A percentile compares a stretch with the other conserved stretches of the same genome.
These are phyloP conservation scores for Epinotia demarniana DNA, from an alignment of 2,888 invertebrate species.

Conservation along the genomic window DNA sequence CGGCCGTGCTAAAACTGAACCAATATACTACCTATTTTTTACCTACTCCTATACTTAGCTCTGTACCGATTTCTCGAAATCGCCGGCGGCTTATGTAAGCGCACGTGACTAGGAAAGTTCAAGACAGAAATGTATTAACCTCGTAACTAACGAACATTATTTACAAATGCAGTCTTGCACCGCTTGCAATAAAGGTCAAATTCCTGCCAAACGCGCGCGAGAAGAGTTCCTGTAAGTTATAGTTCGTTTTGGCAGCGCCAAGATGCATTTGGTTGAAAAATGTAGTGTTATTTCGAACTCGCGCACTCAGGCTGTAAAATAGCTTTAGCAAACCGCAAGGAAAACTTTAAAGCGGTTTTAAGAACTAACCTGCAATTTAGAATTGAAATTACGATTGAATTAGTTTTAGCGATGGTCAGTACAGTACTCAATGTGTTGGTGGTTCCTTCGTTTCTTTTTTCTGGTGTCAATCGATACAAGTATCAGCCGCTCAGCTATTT, in stretches of 20 bases:
- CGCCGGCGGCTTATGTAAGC: slow-evolving; percentile 65
- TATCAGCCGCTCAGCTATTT: too few species aligned
- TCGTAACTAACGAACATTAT: slow-evolving; percentile 14
- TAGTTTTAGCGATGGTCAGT: neutral
- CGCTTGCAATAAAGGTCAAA: neutral
- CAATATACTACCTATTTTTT: slow-evolving; percentile 57
- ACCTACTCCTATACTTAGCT: slow-evolving; percentile 13
- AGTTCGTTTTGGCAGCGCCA: slow-evolving; percentile 38
- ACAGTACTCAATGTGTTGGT: neutral
- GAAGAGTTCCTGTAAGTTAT: slow-evolving; percentile 7
- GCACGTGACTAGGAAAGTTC: slow-evolving; percentile 63
- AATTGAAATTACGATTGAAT: neutral
- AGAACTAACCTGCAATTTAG: neutral
- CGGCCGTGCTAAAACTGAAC: slow-evolving; percentile 74
- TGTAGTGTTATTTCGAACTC: slow-evolving; percentile 36
- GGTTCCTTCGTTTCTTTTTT: neutral
- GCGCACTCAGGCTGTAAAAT: slow-evolving; percentile 17
- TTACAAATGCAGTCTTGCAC: neutral
- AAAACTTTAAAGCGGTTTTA: slow-evolving; percentile 13
- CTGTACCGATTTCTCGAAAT: slow-evolving; percentile 70
- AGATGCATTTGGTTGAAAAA: slow-evolving; percentile 41
- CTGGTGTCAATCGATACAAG: too few species aligned
- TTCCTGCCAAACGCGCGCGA: neutral
- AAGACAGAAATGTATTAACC: slow-evolving; percentile 13
- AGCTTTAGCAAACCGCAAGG: slow-evolving; percentile 18